Evolutionary conservation across 2,888 invertebrate species (phyloP).

Genomic region (Xestia c-nigrum): DNA sequence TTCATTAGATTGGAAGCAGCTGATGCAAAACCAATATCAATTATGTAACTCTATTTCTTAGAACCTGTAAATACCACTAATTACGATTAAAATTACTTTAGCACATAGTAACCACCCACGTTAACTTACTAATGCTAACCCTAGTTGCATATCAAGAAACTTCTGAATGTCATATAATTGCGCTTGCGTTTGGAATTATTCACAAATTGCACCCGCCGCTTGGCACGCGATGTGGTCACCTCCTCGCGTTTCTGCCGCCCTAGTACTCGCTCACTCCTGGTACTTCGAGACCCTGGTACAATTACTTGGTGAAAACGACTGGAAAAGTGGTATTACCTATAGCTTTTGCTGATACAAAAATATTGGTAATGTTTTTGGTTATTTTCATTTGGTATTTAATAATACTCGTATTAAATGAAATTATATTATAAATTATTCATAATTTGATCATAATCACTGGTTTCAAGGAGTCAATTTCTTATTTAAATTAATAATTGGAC

Average conservation of each 20-base stretch:
- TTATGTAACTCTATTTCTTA: neutral
- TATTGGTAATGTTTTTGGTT: neutral
- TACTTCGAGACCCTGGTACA: constrained; percentile 49
- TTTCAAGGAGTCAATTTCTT: neutral
- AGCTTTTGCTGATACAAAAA: neutral
- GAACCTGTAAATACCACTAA: constrained; percentile 32
- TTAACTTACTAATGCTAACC: constrained; percentile 29
- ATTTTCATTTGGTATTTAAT: neutral
- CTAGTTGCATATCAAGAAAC: constrained; percentile 51
- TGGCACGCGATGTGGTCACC: constrained; percentile 70
- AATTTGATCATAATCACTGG: neutral
- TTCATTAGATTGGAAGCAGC: constrained; percentile 39
- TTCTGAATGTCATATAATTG: constrained; percentile 68
- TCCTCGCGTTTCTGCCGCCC: constrained; percentile 62
- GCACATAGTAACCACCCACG: constrained; percentile 60
- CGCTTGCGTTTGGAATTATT: constrained; percentile 64
- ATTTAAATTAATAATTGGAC: neutral
- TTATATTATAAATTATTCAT: too few relatives aligned
- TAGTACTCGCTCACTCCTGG: constrained; percentile 58
- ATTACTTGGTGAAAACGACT: constrained; percentile 26
- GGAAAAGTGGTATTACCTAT: neutral
- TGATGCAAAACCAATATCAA: constrained; percentile 46
- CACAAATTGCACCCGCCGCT: constrained; percentile 64
- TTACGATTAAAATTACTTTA: constrained; percentile 55
- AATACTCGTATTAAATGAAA: too few relatives aligned